phyloP scores from a whole-genome alignment of 2,888 invertebrate genomes.

The Cylindroiulus punctatus region DNA sequence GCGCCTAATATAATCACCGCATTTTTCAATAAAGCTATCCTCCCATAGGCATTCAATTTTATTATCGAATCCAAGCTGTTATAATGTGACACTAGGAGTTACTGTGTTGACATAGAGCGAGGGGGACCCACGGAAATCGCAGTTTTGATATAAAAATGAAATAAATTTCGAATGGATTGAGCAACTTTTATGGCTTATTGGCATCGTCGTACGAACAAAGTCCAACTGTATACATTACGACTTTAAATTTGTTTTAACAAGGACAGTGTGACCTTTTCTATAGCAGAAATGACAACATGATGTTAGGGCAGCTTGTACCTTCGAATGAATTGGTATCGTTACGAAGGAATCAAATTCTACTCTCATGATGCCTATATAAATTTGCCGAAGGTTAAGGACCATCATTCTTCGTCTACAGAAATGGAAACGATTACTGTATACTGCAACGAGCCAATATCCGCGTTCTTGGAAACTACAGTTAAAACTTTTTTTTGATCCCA shows the following conservation, averaged over 20 bases:
- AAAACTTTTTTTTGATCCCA: slow-evolving; percentile 5
- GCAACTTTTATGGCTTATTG: neutral
- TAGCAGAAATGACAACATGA: neutral
- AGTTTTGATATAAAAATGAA: slow-evolving; percentile 34
- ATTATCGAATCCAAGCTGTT: slow-evolving; percentile 29
- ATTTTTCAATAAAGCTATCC: slow-evolving; percentile 1
- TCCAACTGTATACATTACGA: neutral
- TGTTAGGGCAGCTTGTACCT: neutral
- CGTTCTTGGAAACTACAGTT: neutral
- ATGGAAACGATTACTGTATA: neutral
- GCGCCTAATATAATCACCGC: neutral
- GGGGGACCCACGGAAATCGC: neutral
- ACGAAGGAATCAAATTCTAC: neutral
- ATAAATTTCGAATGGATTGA: slow-evolving; percentile 19
- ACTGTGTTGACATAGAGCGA: neutral
- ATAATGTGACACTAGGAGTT: neutral
- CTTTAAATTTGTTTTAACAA: slow-evolving; percentile 29
- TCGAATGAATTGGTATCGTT: slow-evolving; percentile 14
- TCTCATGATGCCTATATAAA: neutral
- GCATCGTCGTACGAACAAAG: neutral
- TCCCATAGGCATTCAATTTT: neutral
- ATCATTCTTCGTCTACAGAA: neutral
- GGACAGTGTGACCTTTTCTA: slow-evolving; percentile 6
- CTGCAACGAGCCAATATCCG: slow-evolving; percentile 15
- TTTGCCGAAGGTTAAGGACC: neutral